Evolutionary conservation across 1,140 invertebrate genomes (phyloP).

Genomic region (Musca vetustissima): DNA sequence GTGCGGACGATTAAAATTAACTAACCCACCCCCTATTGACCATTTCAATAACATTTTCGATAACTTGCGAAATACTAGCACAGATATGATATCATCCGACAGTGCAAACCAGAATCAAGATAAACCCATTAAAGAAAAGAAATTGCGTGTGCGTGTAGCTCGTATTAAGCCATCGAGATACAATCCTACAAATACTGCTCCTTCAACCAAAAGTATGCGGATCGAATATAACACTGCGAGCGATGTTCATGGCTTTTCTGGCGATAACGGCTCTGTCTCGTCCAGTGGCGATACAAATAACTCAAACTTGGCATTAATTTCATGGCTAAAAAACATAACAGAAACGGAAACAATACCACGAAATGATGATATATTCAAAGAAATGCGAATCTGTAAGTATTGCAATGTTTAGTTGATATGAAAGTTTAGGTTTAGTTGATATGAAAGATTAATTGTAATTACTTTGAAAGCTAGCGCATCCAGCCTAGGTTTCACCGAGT

Average conservation of each 20-base stretch:
- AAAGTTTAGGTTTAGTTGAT: neutral
- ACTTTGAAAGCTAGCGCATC: conserved; percentile 27
- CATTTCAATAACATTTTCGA: conserved; percentile 26
- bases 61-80: conserved; percentile 16
- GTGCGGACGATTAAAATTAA: conserved; percentile 6
- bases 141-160: conserved; percentile 12
- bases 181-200: neutral
- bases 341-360: neutral
- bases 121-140: neutral
- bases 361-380: conserved; percentile 18
- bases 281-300: neutral
- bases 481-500: conserved; percentile 30
- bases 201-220: neutral
- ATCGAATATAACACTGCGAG: too few relatives aligned
- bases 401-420: neutral
- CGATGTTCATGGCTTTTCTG: neutral
- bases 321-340: conserved; percentile 20
- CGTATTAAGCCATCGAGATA: neutral
- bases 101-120: too few relatives aligned
- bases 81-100: neutral
- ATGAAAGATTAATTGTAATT: neutral
- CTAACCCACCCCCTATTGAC: conserved; percentile 3
- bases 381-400: conserved; percentile 26
- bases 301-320: conserved; percentile 14
- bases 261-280: neutral